Percentiles rank a stretch among this genome's conserved stretches.
Conservation (phyloP, 1,140 invertebrate genomes). For the Tachypleus tridentatus region DNA sequence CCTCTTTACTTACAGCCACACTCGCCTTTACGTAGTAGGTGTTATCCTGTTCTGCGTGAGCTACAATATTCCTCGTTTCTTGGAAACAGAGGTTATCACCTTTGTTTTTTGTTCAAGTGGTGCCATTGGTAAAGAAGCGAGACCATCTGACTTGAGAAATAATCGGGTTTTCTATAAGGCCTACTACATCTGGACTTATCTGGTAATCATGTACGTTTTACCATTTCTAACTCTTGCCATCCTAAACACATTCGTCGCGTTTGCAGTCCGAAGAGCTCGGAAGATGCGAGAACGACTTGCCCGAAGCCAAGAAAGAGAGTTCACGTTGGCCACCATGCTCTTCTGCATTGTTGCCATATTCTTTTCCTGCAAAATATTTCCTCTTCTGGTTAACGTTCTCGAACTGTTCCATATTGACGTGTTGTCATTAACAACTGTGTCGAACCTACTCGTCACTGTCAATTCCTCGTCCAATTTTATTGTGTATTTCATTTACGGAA, state of each 20-base stretch:
- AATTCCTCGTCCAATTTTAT: slow-evolving; percentile 96
- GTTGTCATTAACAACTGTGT: slow-evolving; percentile 17
- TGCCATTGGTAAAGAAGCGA: slow-evolving; percentile 40
- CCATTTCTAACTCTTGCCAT: slow-evolving; percentile 72
- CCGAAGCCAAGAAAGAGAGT: slow-evolving; percentile 65
- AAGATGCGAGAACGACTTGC: slow-evolving; percentile 60
- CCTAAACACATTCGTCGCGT: slow-evolving; percentile 78
- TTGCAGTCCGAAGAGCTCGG: slow-evolving; percentile 51
- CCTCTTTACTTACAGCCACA: slow-evolving; percentile 79
- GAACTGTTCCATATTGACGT: slow-evolving; percentile 42
- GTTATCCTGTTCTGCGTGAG: slow-evolving; percentile 67
- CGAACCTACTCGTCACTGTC: slow-evolving; percentile 84
- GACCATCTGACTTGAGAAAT: slow-evolving; percentile 52
- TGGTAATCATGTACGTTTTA: slow-evolving; percentile 81
- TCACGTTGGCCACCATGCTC: slow-evolving; percentile 83
- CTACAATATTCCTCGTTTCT: slow-evolving; percentile 70
- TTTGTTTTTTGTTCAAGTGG: slow-evolving; percentile 26
- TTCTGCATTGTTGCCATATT: slow-evolving; percentile 88
- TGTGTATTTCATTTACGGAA: slow-evolving; percentile 92
- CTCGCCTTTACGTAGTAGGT: slow-evolving; percentile 66
- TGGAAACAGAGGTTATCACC: slow-evolving; percentile 25
- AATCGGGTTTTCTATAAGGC: slow-evolving; percentile 63
- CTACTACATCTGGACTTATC: slow-evolving; percentile 82
- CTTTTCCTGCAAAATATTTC: slow-evolving; percentile 76
- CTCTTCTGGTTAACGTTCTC: slow-evolving; percentile 74